Conservation (phyloP, 2,113 vertebrate genomes). For the pig (Sus scrofa) region T2T-Sscrofa CM000826.6:152832001-152832500, state of each 20-base stretch:
- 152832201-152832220: too few species aligned
- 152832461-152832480: fast-evolving
- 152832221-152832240: neutral
- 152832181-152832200: fast-evolving
- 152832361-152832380: neutral
- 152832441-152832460: fast-evolving
- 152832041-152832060: neutral
- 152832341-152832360: neutral
- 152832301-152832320: fast-evolving
- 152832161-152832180: neutral
- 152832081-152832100: fast-evolving
- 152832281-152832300: neutral
- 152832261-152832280: fast-evolving
- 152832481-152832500: too few species aligned
- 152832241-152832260: fast-evolving
- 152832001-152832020: fast-evolving
- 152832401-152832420: fast-evolving
- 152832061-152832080: neutral
- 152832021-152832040: neutral
- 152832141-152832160: neutral
- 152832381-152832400: neutral
- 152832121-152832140: neutral
- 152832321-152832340: fast-evolving
- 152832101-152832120: fast-evolving
- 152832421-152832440: neutral